These are phyloP conservation scores for Metopia argyrocephala DNA, from an alignment of 2,888 invertebrate species.

Conservation along the genomic window DNA sequence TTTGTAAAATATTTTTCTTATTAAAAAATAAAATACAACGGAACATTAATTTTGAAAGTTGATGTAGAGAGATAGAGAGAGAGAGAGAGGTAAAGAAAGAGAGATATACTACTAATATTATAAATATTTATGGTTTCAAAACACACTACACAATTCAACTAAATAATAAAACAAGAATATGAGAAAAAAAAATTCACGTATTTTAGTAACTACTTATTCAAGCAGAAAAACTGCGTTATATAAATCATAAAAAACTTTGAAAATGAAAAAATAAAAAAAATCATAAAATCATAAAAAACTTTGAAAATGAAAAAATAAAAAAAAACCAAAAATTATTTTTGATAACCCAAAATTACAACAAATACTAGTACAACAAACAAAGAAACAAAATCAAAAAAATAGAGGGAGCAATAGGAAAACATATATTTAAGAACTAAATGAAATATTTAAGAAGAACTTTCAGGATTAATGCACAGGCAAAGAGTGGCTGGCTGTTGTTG, in stretches of 20 bases:
- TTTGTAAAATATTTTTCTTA: neutral
- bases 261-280: slow-evolving; percentile 8
- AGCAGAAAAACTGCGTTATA: slow-evolving; percentile 28
- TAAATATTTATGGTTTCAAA: slow-evolving; percentile 31
- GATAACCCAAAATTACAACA: slow-evolving; percentile 11
- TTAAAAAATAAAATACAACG: slow-evolving; percentile 2
- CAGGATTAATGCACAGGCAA: neutral
- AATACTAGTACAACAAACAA: neutral
- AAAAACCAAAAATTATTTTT: neutral
- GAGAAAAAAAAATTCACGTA: slow-evolving; percentile 45
- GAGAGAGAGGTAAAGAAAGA: neutral
- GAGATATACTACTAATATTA: neutral
- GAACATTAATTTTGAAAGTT: slow-evolving; percentile 17
- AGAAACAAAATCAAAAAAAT: neutral
- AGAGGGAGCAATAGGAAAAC: neutral
- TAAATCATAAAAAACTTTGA: slow-evolving; percentile 45
- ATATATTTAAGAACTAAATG: slow-evolving; percentile 17
- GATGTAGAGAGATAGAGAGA: no score
- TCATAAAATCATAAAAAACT: slow-evolving; percentile 35
- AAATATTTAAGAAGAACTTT: no score
- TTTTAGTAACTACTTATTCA: slow-evolving; percentile 53
- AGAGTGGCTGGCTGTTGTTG: neutral
- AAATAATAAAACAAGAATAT: neutral
- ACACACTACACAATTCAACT: neutral
- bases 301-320: neutral